Percentiles rank a stretch among this genome's conserved stretches.
Conservation (phyloP, 30 jellyfish, hydroid and myxozoan species). For the Catostylus mosaicus region DNA sequence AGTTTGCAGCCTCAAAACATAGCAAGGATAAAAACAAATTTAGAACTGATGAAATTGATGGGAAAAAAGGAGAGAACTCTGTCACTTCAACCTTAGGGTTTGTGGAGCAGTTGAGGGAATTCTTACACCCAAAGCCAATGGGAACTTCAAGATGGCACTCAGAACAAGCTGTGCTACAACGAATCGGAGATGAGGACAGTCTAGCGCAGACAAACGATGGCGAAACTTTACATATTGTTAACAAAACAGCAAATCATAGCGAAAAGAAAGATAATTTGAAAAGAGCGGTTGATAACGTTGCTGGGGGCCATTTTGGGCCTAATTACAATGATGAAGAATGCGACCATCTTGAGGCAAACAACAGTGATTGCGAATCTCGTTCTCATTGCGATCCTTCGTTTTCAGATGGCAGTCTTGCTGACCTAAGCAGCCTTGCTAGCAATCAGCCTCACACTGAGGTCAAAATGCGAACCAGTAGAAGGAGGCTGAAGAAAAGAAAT, state of each 20-base stretch:
- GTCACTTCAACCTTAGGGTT: not conserved
- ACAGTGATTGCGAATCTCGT: not conserved
- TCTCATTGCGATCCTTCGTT: not conserved
- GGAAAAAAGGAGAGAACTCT: not conserved
- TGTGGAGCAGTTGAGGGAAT: slow-evolving; percentile 11
- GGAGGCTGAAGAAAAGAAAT: slow-evolving; percentile 42
- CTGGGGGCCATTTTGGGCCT: not conserved
- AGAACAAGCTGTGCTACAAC: not conserved
- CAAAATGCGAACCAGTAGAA: slow-evolving; percentile 31
- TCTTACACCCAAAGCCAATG: slow-evolving; percentile 44
- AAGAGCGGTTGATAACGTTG: not conserved
- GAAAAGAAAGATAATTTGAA: not conserved
- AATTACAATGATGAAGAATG: not conserved
- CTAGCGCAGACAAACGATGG: not conserved
- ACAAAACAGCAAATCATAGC: not conserved
- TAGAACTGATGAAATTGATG: not conserved
- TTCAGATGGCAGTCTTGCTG: slow-evolving; percentile 67
- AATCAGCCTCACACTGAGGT: slow-evolving; percentile 33
- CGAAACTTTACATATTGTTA: not conserved
- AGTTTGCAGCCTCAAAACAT: not conserved
- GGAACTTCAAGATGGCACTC: not conserved
- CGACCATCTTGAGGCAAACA: not conserved
- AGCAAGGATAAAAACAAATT: not conserved
- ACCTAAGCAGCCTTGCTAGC: slow-evolving; percentile 67
- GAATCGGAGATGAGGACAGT: not conserved